Base-by-base conservation (phyloP, 1,140 invertebrate species). In the Leptinotarsa lineolata region DNA sequence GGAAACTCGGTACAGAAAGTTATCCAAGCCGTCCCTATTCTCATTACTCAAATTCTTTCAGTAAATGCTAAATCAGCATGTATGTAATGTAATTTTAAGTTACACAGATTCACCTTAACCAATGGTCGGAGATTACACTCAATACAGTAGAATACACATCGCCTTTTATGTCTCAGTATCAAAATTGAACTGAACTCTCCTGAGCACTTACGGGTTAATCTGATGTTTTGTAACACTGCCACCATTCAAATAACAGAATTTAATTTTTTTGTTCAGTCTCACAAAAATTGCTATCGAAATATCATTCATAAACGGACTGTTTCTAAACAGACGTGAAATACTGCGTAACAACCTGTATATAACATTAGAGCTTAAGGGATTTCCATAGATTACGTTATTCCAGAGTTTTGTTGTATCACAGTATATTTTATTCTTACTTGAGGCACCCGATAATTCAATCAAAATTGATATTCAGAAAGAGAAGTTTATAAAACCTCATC, bases 331-430 rank as follows among this genome's bases (percentile, higher is more conserved):
- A 20, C 71, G 44, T 71, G 45, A 30, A 22, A 39, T 63, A 22
- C 70, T 68, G 21, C 44, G 71, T 64, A 65, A 60, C 69, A 58
- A 39, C 59, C 22, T 76, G 74, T 73, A 76, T 30, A 77, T 77
- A 77, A 67, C 24, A 68, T 71, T 69, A 48, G 69, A 75, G 74
- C 61, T 59, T 73, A 66, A 68, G 64, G 69, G 72, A 77, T 72
- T 77, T 77, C 72, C 74, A 76, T 72, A 70, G 69, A 71, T n/a
- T 18, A 63, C 63, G 45, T 71, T 63, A 63, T 71, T 30, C 20
- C 61, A 30, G 20, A 18, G 20, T 30, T 22, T 16, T 67, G 12
- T 67, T 20, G 21, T 20, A 45, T 46, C 16, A 30, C 20, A 18
- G 16, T 67, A 13, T 30, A 13, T 44, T 16, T 54, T 54, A 16